Evolutionary conservation across 2,888 invertebrate genomes (phyloP).

Genomic region (Megalurothrips usitatus): DNA sequence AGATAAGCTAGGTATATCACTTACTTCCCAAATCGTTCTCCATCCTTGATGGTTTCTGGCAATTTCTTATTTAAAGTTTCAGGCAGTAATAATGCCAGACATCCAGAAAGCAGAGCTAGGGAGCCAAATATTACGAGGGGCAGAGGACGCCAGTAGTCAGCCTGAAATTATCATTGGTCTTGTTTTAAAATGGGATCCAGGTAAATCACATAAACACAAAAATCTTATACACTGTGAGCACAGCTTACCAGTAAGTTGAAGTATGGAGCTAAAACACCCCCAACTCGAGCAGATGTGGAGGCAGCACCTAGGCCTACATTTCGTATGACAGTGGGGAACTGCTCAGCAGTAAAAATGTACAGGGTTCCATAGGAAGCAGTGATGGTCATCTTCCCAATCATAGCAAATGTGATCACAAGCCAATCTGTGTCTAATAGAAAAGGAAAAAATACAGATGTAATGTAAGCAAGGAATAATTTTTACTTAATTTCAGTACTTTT

Average conservation of each 20-base stretch:
- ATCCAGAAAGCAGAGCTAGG: constrained; percentile 54
- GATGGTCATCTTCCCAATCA: constrained; percentile 68
- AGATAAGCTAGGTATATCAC: constrained; percentile 29
- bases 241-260: constrained; percentile 53
- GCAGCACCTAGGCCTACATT: constrained; percentile 61
- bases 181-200: constrained; percentile 13
- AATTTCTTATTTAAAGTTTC: constrained; percentile 62
- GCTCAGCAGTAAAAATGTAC: constrained; percentile 69
- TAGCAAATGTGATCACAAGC: constrained; percentile 57
- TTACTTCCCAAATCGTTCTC: constrained; percentile 58
- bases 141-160: constrained; percentile 55
- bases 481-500: constrained; percentile 10
- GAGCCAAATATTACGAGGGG: constrained; percentile 58
- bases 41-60: constrained; percentile 63
- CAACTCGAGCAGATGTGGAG: constrained; percentile 59
- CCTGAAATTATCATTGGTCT: too few relatives aligned
- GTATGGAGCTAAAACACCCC: constrained; percentile 59
- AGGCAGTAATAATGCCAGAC: constrained; percentile 56
- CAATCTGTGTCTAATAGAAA: constrained; percentile 50
- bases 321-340: constrained; percentile 68
- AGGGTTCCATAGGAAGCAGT: constrained; percentile 69
- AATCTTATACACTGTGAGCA: not conserved
- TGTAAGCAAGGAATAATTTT: constrained; percentile 28
- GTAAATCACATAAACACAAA: not conserved
- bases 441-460: constrained; percentile 24